Base-by-base conservation (phyloP, 2,888 invertebrate species). In the Emmelina monodactyla region DNA sequence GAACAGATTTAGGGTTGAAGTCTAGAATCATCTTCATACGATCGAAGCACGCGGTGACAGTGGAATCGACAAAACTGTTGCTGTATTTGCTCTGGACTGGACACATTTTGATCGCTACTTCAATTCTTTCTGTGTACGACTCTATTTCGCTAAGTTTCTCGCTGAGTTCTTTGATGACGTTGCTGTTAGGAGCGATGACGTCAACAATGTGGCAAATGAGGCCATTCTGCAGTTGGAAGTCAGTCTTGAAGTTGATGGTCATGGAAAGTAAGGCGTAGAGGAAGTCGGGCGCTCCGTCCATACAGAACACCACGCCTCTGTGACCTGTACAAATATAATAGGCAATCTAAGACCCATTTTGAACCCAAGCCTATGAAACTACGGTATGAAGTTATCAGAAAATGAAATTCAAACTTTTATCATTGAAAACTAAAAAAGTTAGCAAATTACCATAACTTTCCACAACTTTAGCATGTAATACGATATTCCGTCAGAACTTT, bases 221-320 rank as follows among this genome's bases (percentile, higher is more conserved):
- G 40, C 71, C 82, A 49, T 83, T 82, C 50, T 88, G 84, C 1
- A 86, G 62, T 37, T 82, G 72, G 0, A 55, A 43, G 19, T 84
- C 82, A 32, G 68, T 71, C 35, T 65, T 68, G 14, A 63, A 58
- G 22, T 58, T 58, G 9, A 83, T 51, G 2, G 83, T 72, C 55
- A 82, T 69, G 1, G 75, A 69, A 2, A 83, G 51, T 1, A 85
- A 49, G 0, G 78, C 70, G 53, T 85, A 84, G 12, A 92, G 68
- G 53, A 87, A 85, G 22, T 86, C 83, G 0, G 91, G 92, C 0
- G 90, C 83, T 10, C 95, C 94, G 58, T 97, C 97, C 32, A 97
- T 79, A 10, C 93, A 82, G 49, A 89, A 75, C 1, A 91, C 49
- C 28, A 82, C 76, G 2, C 90, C 91, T 10, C 55, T 69, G 46